Base-by-base conservation (phyloP, 1,140 invertebrate genomes). In the Homarus americanus region DNA sequence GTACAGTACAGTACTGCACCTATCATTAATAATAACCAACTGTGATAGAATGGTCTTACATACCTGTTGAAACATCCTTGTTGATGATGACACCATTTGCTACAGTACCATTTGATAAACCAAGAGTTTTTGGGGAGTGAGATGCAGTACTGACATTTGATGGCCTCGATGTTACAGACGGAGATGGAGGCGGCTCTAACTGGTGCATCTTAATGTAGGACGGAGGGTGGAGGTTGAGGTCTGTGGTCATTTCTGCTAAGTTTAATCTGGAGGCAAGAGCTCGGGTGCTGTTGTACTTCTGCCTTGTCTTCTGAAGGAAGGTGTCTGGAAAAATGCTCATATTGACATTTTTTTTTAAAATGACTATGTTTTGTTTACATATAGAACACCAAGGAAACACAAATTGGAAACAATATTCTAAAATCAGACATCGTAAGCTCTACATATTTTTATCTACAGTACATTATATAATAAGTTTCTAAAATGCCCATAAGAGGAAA, bases 201-300 rank as follows among this genome's bases (percentile, higher is more conserved):
- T 95, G 93, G n/a, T 93, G 87, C 17, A 93, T 82, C 80, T 93
- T 91, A 12, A 95, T 92, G 41, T 93, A 85, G 73, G 93, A 93
- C 63, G 94, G 94, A 72, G 94, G 94, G 82, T 94, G 91, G 20
- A 94, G 92, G 79, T 93, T 93, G 15, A 95, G 92, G 93, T 95
- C 94, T 69, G 93, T 91, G 90, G 94, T 94, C 58, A 95, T 92
- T 91, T 94, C 93, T 38, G 94, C 91, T 28, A 95, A 92, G 93
- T 95, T 94, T 12, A 94, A 80, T 92, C 93, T 93, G 24, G 94
- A 94, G 44, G 93, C 94, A 40, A 95, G 90, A 24, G 93, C 93
- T 75, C 94, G 93, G 9, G 94, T 94, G 80, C 94, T 94, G 87
- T 94, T 94, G 90, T 95, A 95, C 44, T 93, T 93, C 63, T 94